Evolutionary conservation across 2,797 vertebrate genomes (phyloP), one percentile per base, ranked within the genome.

Genomic region (Rousettus madagascariensis): DNA sequence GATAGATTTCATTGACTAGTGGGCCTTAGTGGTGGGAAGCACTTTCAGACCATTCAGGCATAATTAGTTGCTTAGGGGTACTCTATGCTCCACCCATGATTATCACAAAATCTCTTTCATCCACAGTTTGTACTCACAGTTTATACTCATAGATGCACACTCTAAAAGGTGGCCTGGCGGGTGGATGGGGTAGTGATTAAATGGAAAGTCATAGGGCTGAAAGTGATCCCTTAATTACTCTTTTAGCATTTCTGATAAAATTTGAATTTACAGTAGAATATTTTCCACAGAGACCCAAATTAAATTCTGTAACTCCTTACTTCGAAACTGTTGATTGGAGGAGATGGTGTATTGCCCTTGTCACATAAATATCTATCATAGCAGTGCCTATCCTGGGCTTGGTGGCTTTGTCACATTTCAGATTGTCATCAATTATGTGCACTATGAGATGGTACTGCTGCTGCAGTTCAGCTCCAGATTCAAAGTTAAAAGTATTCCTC

Each of bases 401-500:
- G 8, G 69, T 49, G 55, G 86, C 84, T 69, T 65, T 94, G 15
- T 46, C 65, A 0, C 84, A 36, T 92, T 96, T 97, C 82, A 98
- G 74, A 53, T 98, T 98, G 84, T 97, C 96, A 55, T 98, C 97
- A 0, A 71, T 95, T 49, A 97, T 57, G 6, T 97, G 95, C 26
- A 97, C 98, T 30, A 97, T 36, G 10, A 98, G 97, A 84, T 90
- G 96, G 57, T 97, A 97, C 7, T 26, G 38, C 57, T 43, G 8
- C 49, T 75, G 92, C 43, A 59, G 1, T 2, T 97, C 96, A 12
- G 82, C 82, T 69, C 96, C 89, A 59, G 96, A 86, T 19, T 97
- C 95, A 86, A 96, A 97, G 89, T 94, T 80, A 77, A 98, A 98
- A 83, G 96, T 94, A 51, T 83, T 96, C 91, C 95, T 97, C 92